Evolutionary conservation across 2,113 vertebrate species (phyloP).

Genomic region (Dicrurus megarhynchus): DNA sequence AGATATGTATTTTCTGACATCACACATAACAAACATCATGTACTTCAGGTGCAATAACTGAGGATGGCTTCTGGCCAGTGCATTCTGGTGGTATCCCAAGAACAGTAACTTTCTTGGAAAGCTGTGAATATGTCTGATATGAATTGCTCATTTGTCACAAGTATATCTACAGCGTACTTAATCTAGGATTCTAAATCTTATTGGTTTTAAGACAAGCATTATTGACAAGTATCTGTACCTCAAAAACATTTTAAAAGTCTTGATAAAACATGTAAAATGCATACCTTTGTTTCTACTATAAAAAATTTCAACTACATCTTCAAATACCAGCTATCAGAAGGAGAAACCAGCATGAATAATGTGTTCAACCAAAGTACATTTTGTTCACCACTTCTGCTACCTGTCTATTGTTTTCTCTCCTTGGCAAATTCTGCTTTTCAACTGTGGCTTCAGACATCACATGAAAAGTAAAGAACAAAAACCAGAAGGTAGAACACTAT

Average conservation of each 20-base stretch:
- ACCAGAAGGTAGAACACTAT: not conserved
- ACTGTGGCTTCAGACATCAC: not conserved
- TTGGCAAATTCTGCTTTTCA: not conserved
- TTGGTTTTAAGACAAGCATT: constrained; percentile 1
- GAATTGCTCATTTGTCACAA: constrained; percentile 38
- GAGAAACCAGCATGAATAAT: not conserved
- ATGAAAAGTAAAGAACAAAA: not conserved
- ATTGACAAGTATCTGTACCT: not conserved
- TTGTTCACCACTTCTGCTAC: not conserved
- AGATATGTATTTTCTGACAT: not conserved
- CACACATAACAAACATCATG: not conserved
- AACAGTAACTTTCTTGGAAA: constrained; percentile 31
- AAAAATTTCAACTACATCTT: not conserved
- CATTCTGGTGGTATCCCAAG: not conserved
- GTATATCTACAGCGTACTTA: not conserved
- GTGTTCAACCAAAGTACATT: not conserved
- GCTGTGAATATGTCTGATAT: constrained; percentile 35
- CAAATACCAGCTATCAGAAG: not conserved
- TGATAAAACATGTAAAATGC: not conserved
- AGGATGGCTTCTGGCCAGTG: not conserved
- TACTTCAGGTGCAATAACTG: not conserved
- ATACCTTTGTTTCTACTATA: not conserved
- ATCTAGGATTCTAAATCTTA: constrained; percentile 25
- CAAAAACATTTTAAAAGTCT: not conserved
- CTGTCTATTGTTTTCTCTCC: not conserved